Conservation (phyloP, 2,113 vertebrate species). For the Cettia cetti region DNA sequence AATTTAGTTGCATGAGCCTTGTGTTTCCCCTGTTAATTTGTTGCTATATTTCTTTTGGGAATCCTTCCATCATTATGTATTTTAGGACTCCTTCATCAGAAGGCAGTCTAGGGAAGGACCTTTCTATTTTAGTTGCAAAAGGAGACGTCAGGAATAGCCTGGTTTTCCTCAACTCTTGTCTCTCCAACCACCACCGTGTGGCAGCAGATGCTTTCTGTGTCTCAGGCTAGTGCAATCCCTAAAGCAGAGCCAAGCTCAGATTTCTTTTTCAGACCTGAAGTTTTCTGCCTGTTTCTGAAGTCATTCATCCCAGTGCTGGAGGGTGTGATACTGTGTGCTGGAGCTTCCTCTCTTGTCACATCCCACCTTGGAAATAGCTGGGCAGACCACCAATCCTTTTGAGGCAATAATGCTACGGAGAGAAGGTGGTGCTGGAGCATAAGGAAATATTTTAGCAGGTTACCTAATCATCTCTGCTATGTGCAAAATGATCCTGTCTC, state of each 20-base stretch:
- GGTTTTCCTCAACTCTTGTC: background rate
- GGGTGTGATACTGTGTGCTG: rapidly evolving
- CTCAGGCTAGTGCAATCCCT: background rate
- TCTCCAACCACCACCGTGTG: slow-evolving; percentile 13
- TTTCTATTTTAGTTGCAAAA: background rate
- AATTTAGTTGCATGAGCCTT: background rate
- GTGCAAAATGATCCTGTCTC: background rate
- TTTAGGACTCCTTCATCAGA: background rate
- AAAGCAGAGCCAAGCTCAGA: background rate
- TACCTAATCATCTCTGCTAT: background rate
- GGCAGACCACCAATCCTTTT: background rate
- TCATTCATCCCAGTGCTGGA: background rate
- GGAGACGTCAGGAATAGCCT: background rate
- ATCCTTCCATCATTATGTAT: background rate
- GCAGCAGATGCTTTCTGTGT: slow-evolving; percentile 37
- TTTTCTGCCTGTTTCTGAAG: background rate
- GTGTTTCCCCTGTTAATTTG: background rate
- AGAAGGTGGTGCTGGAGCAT: background rate
- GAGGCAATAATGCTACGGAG: rapidly evolving
- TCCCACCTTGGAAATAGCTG: background rate
- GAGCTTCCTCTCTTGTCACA: background rate
- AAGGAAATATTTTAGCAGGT: background rate
- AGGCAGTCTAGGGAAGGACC: background rate
- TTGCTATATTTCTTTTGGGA: background rate
- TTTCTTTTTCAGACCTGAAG: background rate